Evolutionary conservation across 2,113 vertebrate species (phyloP), one percentile per base, ranked within the genome.

Genomic region (Thunnus thynnus): DNA sequence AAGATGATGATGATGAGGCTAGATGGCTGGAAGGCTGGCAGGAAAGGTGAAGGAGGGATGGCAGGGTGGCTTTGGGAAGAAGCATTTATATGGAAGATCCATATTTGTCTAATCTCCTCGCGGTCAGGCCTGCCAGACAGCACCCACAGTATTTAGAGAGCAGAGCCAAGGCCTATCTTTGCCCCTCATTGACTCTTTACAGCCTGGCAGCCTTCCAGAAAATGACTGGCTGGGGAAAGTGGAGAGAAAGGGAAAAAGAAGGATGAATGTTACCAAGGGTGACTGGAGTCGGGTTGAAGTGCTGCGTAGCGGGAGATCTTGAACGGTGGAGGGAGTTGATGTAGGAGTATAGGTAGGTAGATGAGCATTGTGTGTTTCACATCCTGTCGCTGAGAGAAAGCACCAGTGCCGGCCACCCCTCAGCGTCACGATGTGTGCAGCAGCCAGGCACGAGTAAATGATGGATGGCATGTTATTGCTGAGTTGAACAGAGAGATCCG

Each of bases 401-500:
- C 67, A 2, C 47, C 7, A 46, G n/a, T 1, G 50, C 50, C 12
- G 63, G 48, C 62, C 77, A n/a, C 4, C 51, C 36, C 56, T 71
- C 72, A 0, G 71, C 44, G 64, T 64, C 76, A 60, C 25, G 3
- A 63, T 9, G 63, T 13, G 62, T 47, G 48, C 69, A 17, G 25
- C 60, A 64, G 69, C 76, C 78, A 72, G 63, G 81, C 78, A 50
- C 44, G 44, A 57, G 68, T 87, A 71, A 78, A 82, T 92, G 92
- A 93, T 89, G 88, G 91, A 92, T 93, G 90, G 79, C 78, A 27
- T 94, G 88, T 93, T 94, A 72, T 92, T 87, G 81, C 89, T 91
- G 36, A 41, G 36, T 41, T 41, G 36, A 41, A 41, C 36, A 41
- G 36, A 41, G 36, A 41, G 36, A 41, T 41, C 36, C 6, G 8